Evolutionary conservation across 2,888 invertebrate genomes (phyloP), one percentile per base, ranked within the genome.

Genomic region (Habroteleia sp.): DNA sequence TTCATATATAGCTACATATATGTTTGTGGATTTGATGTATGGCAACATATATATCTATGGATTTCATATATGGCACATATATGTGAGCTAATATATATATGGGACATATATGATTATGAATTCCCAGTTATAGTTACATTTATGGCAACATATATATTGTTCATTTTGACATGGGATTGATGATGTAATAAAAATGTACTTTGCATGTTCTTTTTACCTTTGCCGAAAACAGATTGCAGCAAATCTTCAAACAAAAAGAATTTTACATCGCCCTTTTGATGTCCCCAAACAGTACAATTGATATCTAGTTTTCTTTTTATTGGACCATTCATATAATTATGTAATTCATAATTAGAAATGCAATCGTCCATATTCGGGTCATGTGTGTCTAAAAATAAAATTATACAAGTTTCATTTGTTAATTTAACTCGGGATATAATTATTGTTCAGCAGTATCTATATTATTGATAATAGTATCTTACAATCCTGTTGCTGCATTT

Each of bases 141-240:
- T 25, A 39, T 14, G 8, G 5, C 6, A 5, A 20, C 2, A 20
- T 20, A 3, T 20, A 3, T 20, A 20, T 5, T 20, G 20, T 20
- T n/a, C n/a, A n/a, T n/a, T n/a, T n/a, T n/a, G n/a, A n/a, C n/a
- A n/a, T n/a, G n/a, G n/a, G n/a, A n/a, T n/a, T n/a, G n/a, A n/a
- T n/a, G n/a, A n/a, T n/a, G n/a, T n/a, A n/a, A n/a, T n/a, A n/a
- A n/a, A n/a, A n/a, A n/a, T n/a, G n/a, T n/a, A n/a, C n/a, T n/a
- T n/a, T n/a, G n/a, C n/a, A n/a, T n/a, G n/a, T n/a, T n/a, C n/a
- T 20, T 5, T 17, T 7, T 50, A 63, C 62, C 62, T 63, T 63
- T 31, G 5, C 14, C n/a, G 16, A 41, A 31, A 29, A 50, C 62
- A 10, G 62, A 63, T 31, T 41, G 39, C 20, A 63, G 20, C 10